Evolutionary conservation across 2,888 invertebrate genomes (phyloP), one percentile per base, ranked within the genome.

Genomic region (Cheiracanthium punctorium): DNA sequence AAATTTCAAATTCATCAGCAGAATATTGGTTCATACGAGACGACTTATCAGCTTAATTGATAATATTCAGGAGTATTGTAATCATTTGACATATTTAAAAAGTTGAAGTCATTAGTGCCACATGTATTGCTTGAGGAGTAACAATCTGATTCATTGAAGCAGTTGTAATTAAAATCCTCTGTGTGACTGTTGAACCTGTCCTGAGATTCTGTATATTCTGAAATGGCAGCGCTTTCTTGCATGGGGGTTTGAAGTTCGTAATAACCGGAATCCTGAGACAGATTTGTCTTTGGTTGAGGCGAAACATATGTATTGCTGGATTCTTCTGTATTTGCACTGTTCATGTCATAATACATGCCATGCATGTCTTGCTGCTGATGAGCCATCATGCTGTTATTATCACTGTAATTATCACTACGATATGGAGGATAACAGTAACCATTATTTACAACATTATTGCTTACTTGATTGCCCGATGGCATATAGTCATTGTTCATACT

Each of bases 61-160:
- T 97, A 97, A 92, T 97, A 97, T 92, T 97, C 97, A 10, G 97
- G 97, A 28, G 96, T 96, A 29, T 82, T 72, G 92, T 97, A 97
- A 92, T 97, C 97, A 92, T 96, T 97, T 89, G 97, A 96, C 91
- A 97, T 97, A 92, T 96, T 96, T 88, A 97, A 94, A 92, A 97
- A 97, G 92, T 97, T 97, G 92, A 97, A 97, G 92, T 97, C 97
- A 37, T 97, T 89, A 29, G 82, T 82, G 37, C 81, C 65, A 79
- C 84, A 82, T 0, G 80, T 74, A 20, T 71, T 65, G 33, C 65
- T 82, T 20, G 80, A 43, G 33, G 84, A 73, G 75, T 77, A 88
- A 76, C 86, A 80, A 24, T 81, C 82, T 29, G 81, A 67, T 43
- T 77, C 75, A 41, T 58, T 81, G 33, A 77, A 80, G 37, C 80